These are phyloP conservation scores for Dascillus cervinus DNA, from an alignment of 2,888 invertebrate genomes.

Conservation along the genomic window DNA sequence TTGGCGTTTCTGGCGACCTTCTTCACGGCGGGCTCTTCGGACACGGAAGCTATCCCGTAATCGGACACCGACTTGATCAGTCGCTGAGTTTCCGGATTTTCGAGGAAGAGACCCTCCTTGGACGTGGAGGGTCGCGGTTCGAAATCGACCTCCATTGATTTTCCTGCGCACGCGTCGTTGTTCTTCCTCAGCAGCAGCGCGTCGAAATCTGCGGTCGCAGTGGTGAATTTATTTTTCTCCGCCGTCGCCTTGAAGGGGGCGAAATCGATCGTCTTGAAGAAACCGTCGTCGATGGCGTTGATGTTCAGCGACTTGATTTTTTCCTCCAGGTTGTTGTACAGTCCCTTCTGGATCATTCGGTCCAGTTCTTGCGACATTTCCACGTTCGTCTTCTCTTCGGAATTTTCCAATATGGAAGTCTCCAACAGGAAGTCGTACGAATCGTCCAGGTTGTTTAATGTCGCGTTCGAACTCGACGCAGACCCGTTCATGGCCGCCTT, in stretches of 20 bases:
- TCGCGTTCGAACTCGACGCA: constrained; percentile 21
- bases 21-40: constrained; percentile 3
- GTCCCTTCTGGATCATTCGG: constrained; percentile 38
- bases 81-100: constrained; percentile 12
- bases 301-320: constrained; percentile 36
- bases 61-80: constrained; percentile 3
- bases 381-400: constrained; percentile 34
- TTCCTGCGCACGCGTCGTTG: no score
- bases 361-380: constrained; percentile 40
- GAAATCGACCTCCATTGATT: constrained; percentile 16
- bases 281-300: constrained; percentile 27
- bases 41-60: background rate
- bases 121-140: constrained; percentile 22
- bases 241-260: constrained; percentile 19
- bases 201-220: constrained; percentile 10
- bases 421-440: constrained; percentile 33
- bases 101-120: constrained; percentile 27
- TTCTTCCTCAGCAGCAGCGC: background rate
- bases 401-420: constrained; percentile 21
- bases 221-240: constrained; percentile 23
- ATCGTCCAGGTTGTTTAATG: constrained; percentile 24
- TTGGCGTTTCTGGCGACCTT: constrained; percentile 11
- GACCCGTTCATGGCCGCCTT: constrained; percentile 11
- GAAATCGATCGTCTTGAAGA: constrained; percentile 32
- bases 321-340: constrained; percentile 37